Evolutionary conservation across 2,113 vertebrate species (phyloP), one percentile per base, ranked within the genome.

Genomic region (Dunckerocampus dactyliophorus): DNA sequence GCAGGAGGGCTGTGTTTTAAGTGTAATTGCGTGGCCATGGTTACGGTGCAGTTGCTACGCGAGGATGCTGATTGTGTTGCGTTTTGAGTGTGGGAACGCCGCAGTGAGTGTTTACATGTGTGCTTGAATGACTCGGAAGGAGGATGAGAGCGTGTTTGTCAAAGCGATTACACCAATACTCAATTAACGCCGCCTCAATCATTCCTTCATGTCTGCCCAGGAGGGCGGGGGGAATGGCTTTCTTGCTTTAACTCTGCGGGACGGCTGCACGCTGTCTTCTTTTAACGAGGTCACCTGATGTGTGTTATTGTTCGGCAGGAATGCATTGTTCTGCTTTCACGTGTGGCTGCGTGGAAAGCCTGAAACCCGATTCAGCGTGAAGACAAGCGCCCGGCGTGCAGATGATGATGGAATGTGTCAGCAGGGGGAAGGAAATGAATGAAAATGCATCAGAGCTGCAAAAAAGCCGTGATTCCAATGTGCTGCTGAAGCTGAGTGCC

Each of bases 261-360:
- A 65, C 64, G 58, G 63, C 52, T 67, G 67, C 82, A 82, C 58
- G 71, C 73, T 60, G 75, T 72, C 65, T 62, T 64, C 60, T 31
- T 65, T 63, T 71, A 68, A 72, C 52, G 12, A n/a, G 49, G 12
- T 19, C 50, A 51, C 37, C 16, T 49, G 56, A 74, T 3, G 8
- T 60, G 28, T 15, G 47, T 2, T 69, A 61, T 74, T 54, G 71
- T 24, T 49, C 53, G 46, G 20, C 50, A 59, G 42, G 1, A 51
- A 61, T 28, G 24, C 19, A 57, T 22, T 42, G 28, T n/a, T 31
- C 57, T 43, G 19, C 39, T 9, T 43, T 24, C 19, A 22, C 39
- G 3, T 20, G 31, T 21, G 37, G 14, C 19, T 16, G 24, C 24
- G 24, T 28, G 24, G 37, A 39, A 20, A 20, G n/a, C 31, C 34